Conservation (phyloP, 2,888 invertebrate genomes). For the Macrosoma leucophasiata region DNA sequence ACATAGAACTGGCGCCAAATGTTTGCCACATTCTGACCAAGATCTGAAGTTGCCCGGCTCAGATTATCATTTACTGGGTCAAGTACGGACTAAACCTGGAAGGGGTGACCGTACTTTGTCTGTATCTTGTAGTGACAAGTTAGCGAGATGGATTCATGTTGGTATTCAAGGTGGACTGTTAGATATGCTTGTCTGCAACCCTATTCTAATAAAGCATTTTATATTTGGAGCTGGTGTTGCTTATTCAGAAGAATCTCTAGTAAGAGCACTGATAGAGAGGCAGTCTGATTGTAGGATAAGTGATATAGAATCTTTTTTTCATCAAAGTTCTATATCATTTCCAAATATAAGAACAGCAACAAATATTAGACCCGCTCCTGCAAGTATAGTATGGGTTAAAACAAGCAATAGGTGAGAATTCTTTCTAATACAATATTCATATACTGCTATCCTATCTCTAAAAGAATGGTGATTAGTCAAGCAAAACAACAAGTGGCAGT, state of each 20-base stretch:
- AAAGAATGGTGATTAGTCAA: too few species aligned
- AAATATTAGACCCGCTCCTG: conserved; percentile 41
- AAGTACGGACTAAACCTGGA: conserved; percentile 91
- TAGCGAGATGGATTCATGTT: conserved; percentile 90
- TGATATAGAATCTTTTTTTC: conserved; percentile 35
- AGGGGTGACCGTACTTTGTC: conserved; percentile 92
- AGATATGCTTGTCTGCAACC: conserved; percentile 77
- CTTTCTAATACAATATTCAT: too few species aligned
- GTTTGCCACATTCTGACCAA: conserved; percentile 70
- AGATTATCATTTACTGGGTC: conserved; percentile 81
- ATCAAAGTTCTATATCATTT: conserved; percentile 42
- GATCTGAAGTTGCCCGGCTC: conserved; percentile 77
- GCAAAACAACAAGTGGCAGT: too few species aligned
- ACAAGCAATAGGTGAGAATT: conserved; percentile 39
- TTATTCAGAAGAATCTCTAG: conserved; percentile 76
- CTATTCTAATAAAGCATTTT: conserved; percentile 82
- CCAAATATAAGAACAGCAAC: conserved; percentile 32
- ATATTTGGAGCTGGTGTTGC: conserved; percentile 82
- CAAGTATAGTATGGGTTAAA: conserved; percentile 56
- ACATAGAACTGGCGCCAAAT: conserved; percentile 94
- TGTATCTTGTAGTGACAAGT: conserved; percentile 95
- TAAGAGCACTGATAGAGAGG: conserved; percentile 69
- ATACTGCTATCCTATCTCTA: too few species aligned
- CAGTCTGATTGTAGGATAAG: conserved; percentile 18
- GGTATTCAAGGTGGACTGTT: conserved; percentile 91